These are phyloP conservation scores for Drosophila rubida DNA, from an alignment of 2,888 invertebrate genomes.

Conservation along the genomic window DNA sequence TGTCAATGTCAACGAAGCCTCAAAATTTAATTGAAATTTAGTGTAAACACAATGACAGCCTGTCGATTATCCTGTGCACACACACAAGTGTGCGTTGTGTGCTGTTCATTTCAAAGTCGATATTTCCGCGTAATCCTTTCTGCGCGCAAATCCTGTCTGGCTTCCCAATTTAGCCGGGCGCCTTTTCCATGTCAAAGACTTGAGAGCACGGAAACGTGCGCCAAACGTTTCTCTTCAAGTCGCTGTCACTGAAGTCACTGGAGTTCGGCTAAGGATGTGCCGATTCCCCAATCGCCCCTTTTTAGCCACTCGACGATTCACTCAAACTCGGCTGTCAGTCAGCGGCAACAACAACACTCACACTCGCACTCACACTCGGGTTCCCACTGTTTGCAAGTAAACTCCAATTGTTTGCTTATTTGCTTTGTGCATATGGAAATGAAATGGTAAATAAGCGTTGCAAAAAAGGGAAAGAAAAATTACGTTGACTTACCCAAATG, in stretches of 20 bases:
- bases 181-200: slow-evolving; percentile 68
- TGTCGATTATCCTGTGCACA: slow-evolving; percentile 67
- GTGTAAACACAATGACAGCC: slow-evolving; percentile 75
- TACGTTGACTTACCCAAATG: slow-evolving; percentile 69
- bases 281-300: slow-evolving; percentile 1
- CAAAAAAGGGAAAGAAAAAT: slow-evolving; percentile 64
- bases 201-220: slow-evolving; percentile 40
- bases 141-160: slow-evolving; percentile 65
- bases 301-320: neutral
- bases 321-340: slow-evolving; percentile 54
- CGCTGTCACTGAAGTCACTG: slow-evolving; percentile 71
- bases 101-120: slow-evolving; percentile 15
- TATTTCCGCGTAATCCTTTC: slow-evolving; percentile 68
- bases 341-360: slow-evolving; percentile 43
- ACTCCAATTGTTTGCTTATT: slow-evolving; percentile 72
- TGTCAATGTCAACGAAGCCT: slow-evolving; percentile 71
- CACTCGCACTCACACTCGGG: slow-evolving; percentile 18
- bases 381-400: slow-evolving; percentile 45
- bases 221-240: slow-evolving; percentile 75
- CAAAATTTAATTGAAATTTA: slow-evolving; percentile 77
- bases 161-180: slow-evolving; percentile 66
- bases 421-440: slow-evolving; percentile 78
- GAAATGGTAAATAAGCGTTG: slow-evolving; percentile 72
- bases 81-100: neutral
- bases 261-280: slow-evolving; percentile 26